These are phyloP conservation scores for Acromyrmex charruanus DNA, from an alignment of 1,140 invertebrate genomes.

Conservation along the genomic window DNA sequence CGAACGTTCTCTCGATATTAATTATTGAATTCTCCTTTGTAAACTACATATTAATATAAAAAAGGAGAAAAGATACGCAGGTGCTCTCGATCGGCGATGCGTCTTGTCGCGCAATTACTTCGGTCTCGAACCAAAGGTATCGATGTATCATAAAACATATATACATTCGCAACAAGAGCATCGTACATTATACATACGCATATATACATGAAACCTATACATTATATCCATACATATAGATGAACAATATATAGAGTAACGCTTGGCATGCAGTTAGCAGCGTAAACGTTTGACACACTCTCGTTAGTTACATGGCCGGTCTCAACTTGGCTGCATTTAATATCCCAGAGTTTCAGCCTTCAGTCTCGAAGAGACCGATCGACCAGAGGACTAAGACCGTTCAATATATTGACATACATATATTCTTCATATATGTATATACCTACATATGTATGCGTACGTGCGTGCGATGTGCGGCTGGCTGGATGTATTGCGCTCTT, in stretches of 20 bases:
- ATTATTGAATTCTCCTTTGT: not conserved
- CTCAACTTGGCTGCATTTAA: conserved; percentile 35
- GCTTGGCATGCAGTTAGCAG: conserved; percentile 86
- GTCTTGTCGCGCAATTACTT: conserved; percentile 54
- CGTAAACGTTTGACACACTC: conserved; percentile 72
- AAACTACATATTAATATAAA: not conserved
- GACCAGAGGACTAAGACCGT: conserved; percentile 61
- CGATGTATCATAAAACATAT: conserved; percentile 71
- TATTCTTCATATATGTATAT: conserved; percentile 55
- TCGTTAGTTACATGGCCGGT: conserved; percentile 51
- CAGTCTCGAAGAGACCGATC: conserved; percentile 50
- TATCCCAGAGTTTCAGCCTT: conserved; percentile 42
- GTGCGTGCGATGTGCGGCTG: conserved; percentile 77
- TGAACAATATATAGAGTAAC: conserved; percentile 76
- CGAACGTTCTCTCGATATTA: not conserved
- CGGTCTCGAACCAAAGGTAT: conserved; percentile 61
- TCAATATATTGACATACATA: conserved; percentile 52
- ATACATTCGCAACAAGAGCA: conserved; percentile 56
- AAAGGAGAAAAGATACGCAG: not conserved
- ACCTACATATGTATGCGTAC: conserved; percentile 68
- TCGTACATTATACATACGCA: conserved; percentile 71
- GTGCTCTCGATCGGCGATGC: conserved; percentile 45
- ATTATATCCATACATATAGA: conserved; percentile 69
- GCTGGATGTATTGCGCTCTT: conserved; percentile 80
- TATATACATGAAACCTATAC: conserved; percentile 65